Evolutionary conservation across 2,113 vertebrate species (phyloP).

Genomic region (Perognathus longimembris): DNA sequence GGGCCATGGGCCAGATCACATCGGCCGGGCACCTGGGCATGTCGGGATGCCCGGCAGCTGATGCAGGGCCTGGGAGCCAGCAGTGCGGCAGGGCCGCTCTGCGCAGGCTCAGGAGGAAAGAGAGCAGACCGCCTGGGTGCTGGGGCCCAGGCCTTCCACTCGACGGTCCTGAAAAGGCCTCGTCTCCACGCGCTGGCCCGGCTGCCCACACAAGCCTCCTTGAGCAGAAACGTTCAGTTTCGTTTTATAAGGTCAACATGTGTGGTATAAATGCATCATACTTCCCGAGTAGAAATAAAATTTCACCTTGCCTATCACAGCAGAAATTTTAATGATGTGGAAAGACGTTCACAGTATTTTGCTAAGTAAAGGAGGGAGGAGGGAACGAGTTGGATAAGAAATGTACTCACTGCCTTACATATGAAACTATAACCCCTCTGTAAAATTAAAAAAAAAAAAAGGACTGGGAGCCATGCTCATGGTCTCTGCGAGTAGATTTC

Average conservation of each 20-base stretch:
- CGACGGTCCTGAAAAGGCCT: rapidly evolving
- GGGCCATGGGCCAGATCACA: not conserved
- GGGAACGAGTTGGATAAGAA: too few relatives aligned
- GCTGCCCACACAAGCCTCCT: not conserved
- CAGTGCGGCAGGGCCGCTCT: too few relatives aligned
- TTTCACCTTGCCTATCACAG: not conserved
- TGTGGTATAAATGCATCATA: not conserved
- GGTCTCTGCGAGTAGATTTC: not conserved
- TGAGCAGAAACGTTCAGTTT: not conserved
- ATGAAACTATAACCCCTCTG: too few relatives aligned
- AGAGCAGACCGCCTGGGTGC: rapidly evolving
- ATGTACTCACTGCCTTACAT: too few relatives aligned
- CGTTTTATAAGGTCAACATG: not conserved
- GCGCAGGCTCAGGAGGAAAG: rapidly evolving
- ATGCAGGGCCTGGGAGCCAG: not conserved
- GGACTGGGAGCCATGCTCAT: rapidly evolving
- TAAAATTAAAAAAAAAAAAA: too few relatives aligned
- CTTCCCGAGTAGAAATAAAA: not conserved
- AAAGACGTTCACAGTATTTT: too few relatives aligned
- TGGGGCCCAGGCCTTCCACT: too few relatives aligned
- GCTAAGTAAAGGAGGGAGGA: too few relatives aligned
- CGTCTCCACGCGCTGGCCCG: rapidly evolving
- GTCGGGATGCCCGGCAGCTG: not conserved
- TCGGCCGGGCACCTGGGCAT: not conserved
- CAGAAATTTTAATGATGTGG: not conserved